Evolutionary conservation across 2,888 invertebrate genomes (phyloP), one percentile per base, ranked within the genome.

Genomic region (Oscheius sp.): DNA sequence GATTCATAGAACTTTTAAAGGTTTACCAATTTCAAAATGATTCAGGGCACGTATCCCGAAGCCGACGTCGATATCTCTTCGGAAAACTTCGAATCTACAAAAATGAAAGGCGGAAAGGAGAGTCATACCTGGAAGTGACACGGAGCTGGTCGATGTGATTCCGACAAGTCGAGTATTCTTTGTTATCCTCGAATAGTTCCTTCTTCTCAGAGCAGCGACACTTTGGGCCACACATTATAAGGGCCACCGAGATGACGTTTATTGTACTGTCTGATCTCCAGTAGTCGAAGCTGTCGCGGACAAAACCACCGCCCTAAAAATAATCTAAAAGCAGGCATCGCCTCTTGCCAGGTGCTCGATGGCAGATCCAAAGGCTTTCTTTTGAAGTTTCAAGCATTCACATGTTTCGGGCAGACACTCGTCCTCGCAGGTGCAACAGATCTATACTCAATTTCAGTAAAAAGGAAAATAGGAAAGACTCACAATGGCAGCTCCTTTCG

Each of bases 81-180:
- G 61, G 61, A 61, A 61, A 18, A 43, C 6, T 43, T 61, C 61
- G 13, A 61, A 61, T 18, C 61, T 61, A 18, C 2, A 61, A 18
- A 5, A 43, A 18, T 23, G 3, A 21, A 16, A 5, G n/a, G 12
- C 1, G 5, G 13, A 41, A 35, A 9, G 9, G 35, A 35, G 3
- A 9, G 35, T 9, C 35, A 35, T 35, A 35, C 35, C 35, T 35
- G 35, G 5, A 3, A 9, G 35, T 35, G 35, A 9, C 9, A 3
- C 35, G 3, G 35, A 35, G 35, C 35, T 35, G 35, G 35, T 35
- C 41, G 1, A 61, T 61, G 12, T 45, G 61, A 13, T 61, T 61
- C 18, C 9, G 12, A 43, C 61, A 61, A 18, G 35, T 3, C 5
- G 35, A 35, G 9, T 35, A 9, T 6, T 9, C 35, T 3, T 35